These are phyloP conservation scores for Melanogrammus aeglefinus DNA, from an alignment of 2,797 vertebrate species.

Conservation along the genomic window DNA sequence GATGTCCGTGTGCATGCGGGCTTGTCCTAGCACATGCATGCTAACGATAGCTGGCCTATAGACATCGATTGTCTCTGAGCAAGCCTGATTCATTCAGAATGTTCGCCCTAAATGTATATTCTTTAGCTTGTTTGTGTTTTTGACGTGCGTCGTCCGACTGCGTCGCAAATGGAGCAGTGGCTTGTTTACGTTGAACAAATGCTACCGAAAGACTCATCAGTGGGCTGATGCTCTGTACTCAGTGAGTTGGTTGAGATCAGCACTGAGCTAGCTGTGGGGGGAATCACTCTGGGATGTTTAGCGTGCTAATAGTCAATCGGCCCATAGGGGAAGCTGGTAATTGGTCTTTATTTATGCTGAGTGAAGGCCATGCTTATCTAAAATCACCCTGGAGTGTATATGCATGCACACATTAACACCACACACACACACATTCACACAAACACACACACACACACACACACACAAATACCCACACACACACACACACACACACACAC, in stretches of 20 bases:
- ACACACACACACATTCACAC: background rate
- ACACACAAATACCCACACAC: too few species aligned
- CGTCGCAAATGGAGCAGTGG: conserved; percentile 46
- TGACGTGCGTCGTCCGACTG: conserved; percentile 44
- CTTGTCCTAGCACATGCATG: too few species aligned
- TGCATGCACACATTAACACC: conserved; percentile 38
- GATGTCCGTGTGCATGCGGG: too few species aligned
- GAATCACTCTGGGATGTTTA: conserved; percentile 68
- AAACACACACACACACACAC: conserved; percentile 10
- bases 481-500: too few species aligned
- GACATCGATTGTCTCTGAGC: too few species aligned
- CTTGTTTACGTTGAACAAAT: conserved; percentile 2
- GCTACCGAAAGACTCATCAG: conserved; percentile 42
- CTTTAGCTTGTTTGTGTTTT: too few species aligned
- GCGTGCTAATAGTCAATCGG: conserved; percentile 62
- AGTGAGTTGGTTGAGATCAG: conserved; percentile 13
- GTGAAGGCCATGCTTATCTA: conserved; percentile 75
- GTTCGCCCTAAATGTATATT: too few species aligned
- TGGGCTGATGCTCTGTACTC: conserved; percentile 40
- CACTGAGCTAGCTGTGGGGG: conserved; percentile 57
- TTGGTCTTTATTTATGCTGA: conserved; percentile 76
- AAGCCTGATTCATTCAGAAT: too few species aligned
- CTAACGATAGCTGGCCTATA: too few species aligned
- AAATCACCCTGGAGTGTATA: conserved; percentile 67
- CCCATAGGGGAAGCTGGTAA: conserved; percentile 67